Percentiles rank a stretch among this genome's conserved stretches.
These are phyloP conservation scores for Diorhabda elongata DNA, from an alignment of 1,140 invertebrate genomes.

Conservation along the genomic window DNA sequence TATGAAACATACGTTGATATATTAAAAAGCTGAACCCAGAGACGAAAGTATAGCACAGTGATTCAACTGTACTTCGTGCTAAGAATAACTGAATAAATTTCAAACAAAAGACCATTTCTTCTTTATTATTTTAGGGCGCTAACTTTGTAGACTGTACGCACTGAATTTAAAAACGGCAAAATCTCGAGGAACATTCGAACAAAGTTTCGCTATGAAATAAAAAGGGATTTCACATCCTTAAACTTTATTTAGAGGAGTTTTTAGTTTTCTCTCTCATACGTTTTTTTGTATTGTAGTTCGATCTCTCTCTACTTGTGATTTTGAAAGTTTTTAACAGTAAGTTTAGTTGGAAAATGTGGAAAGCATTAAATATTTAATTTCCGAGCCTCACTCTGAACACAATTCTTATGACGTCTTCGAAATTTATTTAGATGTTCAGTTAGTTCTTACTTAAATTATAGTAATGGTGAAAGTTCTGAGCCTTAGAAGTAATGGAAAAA, in stretches of 20 bases:
- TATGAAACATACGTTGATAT: not conserved
- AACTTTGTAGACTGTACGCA: conserved; percentile 8
- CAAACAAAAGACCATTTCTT: conserved; percentile 8
- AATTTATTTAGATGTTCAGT: no score
- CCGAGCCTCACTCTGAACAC: no score
- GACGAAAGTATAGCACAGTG: not conserved
- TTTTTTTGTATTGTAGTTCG: not conserved
- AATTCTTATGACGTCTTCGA: no score
- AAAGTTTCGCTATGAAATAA: conserved; percentile 18
- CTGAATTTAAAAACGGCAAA: conserved; percentile 15
- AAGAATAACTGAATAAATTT: conserved; percentile 13
- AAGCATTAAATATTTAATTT: no score
- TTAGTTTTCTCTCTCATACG: conserved; percentile 5
- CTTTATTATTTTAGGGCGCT: conserved; percentile 11
- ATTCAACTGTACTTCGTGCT: not conserved
- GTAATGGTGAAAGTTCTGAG: no score
- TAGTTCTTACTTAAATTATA: no score
- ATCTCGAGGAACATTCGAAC: conserved; percentile 10
- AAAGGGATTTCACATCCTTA: conserved; percentile 18
- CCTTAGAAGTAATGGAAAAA: no score
- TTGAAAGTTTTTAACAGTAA: not conserved
- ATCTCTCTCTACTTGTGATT: not conserved
- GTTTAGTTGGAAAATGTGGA: not conserved
- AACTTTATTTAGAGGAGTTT: conserved; percentile 17
- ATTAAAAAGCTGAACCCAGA: not conserved